Conservation (phyloP, 2,797 vertebrate genomes). For the Hafferia zeledoni region DNA sequence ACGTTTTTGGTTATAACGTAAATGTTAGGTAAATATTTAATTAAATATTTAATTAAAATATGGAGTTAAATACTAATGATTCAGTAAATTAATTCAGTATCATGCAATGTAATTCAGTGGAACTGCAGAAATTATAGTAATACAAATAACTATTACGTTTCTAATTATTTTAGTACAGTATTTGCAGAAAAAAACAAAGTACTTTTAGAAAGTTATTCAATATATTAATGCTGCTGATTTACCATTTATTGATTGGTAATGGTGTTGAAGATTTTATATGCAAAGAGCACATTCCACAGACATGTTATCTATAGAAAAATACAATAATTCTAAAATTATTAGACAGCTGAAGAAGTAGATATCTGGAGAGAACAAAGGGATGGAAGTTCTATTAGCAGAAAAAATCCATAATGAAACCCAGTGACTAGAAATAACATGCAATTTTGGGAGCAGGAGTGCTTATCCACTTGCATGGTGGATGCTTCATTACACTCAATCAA, state of each 20-base stretch:
- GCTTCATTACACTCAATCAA: background rate
- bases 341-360: background rate
- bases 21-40: no score
- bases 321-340: background rate
- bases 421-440: background rate
- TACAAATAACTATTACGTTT: background rate
- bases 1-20: background rate
- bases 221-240: background rate
- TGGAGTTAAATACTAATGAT: background rate
- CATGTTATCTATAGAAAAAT: background rate
- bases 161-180: background rate
- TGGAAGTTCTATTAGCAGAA: background rate
- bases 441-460: background rate
- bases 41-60: background rate
- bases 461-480: background rate
- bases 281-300: background rate
- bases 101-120: background rate
- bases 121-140: background rate
- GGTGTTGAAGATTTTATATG: background rate
- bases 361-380: background rate
- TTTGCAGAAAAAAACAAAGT: background rate
- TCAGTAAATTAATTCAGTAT: background rate
- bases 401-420: background rate
- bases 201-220: background rate
- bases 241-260: background rate